These are phyloP conservation scores for Diarsia brunnea DNA, from an alignment of 2,888 invertebrate species.

Conservation along the genomic window DNA sequence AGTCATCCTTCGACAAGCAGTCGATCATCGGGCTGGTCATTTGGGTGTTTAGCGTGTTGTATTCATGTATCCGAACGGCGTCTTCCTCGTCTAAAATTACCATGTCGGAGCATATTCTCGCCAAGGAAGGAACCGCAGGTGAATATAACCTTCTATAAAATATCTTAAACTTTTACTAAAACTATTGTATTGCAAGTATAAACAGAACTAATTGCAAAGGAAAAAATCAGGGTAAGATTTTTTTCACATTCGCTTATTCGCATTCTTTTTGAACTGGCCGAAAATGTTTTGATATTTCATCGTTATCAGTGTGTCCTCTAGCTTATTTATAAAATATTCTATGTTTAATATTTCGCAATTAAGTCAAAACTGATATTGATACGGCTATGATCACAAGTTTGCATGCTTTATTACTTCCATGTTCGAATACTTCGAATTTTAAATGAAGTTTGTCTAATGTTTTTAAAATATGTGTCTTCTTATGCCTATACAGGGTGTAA, in stretches of 20 bases:
- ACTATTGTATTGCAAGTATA: slow-evolving; percentile 16
- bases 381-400: slow-evolving; percentile 19
- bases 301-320: slow-evolving; percentile 65
- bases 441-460: slow-evolving; percentile 2
- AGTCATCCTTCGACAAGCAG: slow-evolving; percentile 95
- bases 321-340: slow-evolving; percentile 42
- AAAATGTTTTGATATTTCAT: slow-evolving; percentile 34
- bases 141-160: slow-evolving; percentile 74
- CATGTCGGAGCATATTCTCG: slow-evolving; percentile 95
- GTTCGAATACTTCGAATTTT: not conserved
- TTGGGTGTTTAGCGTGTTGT: slow-evolving; percentile 98
- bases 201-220: slow-evolving; percentile 24
- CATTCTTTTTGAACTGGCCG: slow-evolving; percentile 25
- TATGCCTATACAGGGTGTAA: not conserved
- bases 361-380: not conserved
- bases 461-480: not conserved
- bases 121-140: slow-evolving; percentile 94
- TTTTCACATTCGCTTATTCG: slow-evolving; percentile 27
- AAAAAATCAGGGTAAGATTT: slow-evolving; percentile 42
- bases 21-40: slow-evolving; percentile 97
- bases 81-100: slow-evolving; percentile 97
- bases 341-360: slow-evolving; percentile 6
- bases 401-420: slow-evolving; percentile 35
- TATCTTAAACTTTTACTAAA: slow-evolving; percentile 16
- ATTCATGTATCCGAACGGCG: slow-evolving; percentile 98